Evolutionary conservation across 2,113 vertebrate species (phyloP).

Genomic region (Ptychochromis oligacanthus): DNA sequence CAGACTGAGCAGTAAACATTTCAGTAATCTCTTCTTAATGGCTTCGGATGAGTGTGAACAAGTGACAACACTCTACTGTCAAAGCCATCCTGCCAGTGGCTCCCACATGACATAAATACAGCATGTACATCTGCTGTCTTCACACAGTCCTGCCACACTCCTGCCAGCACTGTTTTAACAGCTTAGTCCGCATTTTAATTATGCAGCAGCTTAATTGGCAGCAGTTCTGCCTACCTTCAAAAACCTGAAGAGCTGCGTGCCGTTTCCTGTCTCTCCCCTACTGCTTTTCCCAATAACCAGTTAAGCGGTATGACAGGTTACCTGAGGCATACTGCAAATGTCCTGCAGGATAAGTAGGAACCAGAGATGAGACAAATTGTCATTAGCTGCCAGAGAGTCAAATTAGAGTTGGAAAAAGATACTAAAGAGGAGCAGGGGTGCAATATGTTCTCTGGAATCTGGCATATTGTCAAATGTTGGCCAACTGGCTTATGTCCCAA

Average conservation of each 20-base stretch:
- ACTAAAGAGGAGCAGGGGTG: neutral
- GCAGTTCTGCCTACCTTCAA: slow-evolving; percentile 69
- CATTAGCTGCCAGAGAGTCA: neutral
- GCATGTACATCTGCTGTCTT: slow-evolving; percentile 43
- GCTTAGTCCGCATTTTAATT: slow-evolving; percentile 41
- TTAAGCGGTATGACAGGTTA: slow-evolving; percentile 85
- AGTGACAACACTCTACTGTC: neutral
- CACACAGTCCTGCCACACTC: slow-evolving; percentile 35
- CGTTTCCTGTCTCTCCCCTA: slow-evolving; percentile 73
- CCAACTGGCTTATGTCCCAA: neutral
- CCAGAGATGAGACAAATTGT: neutral
- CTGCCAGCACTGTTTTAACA: slow-evolving; percentile 42
- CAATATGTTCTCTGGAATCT: neutral
- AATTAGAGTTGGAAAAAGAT: neutral
- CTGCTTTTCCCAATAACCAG: slow-evolving; percentile 11
- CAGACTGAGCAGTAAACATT: slow-evolving; percentile 1
- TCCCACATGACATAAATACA: slow-evolving; percentile 23
- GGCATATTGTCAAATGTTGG: neutral
- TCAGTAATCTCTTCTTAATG: neutral
- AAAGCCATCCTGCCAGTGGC: neutral
- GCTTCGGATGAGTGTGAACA: slow-evolving; percentile 5
- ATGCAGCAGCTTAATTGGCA: slow-evolving; percentile 55
- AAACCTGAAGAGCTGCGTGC: slow-evolving; percentile 83
- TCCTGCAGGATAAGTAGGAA: slow-evolving; percentile 86
- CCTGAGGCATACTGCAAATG: slow-evolving; percentile 78